Evolutionary conservation across 2,888 invertebrate genomes (phyloP).

Genomic region (Diadromus collaris): DNA sequence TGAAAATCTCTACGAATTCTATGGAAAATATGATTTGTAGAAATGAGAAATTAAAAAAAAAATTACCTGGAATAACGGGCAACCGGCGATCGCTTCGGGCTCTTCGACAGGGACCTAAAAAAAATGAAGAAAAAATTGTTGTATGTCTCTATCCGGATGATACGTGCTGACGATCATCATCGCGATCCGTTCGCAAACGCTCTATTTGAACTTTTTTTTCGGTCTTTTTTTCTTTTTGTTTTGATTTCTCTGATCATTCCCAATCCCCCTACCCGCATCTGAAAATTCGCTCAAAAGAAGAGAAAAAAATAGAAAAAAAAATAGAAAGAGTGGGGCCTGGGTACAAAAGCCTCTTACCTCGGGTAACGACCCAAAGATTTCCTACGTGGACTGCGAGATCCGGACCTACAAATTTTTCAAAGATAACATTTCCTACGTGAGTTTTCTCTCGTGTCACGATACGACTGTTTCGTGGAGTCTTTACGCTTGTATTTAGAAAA

Average conservation of each 20-base stretch:
- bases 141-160: conserved; percentile 69
- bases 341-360: conserved; percentile 64
- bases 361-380: conserved; percentile 71
- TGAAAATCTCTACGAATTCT: conserved; percentile 62
- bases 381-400: conserved; percentile 64
- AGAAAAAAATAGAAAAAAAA: conserved; percentile 31
- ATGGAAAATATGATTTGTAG: conserved; percentile 34
- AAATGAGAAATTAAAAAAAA: conserved; percentile 32
- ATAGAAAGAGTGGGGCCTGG: conserved; percentile 20
- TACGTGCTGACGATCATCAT: conserved; percentile 58
- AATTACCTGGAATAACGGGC: conserved; percentile 75
- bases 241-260: conserved; percentile 10
- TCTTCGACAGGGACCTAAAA: conserved; percentile 77
- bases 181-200: conserved; percentile 33
- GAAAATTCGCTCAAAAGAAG: conserved; percentile 35
- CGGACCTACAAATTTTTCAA: conserved; percentile 66
- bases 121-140: conserved; percentile 72
- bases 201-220: conserved; percentile 14
- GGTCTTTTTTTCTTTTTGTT: conserved; percentile 5
- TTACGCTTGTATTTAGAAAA: background rate
- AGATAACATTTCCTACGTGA: conserved; percentile 64
- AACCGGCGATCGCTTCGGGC: conserved; percentile 71
- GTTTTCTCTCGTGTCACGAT: conserved; percentile 29
- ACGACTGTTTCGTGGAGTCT: conserved; percentile 17
- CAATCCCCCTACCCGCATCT: conserved; percentile 43